These are phyloP conservation scores for Microctenopoma stevenorrisi DNA, from an alignment of 2,797 vertebrate species.

Conservation along the genomic window DNA sequence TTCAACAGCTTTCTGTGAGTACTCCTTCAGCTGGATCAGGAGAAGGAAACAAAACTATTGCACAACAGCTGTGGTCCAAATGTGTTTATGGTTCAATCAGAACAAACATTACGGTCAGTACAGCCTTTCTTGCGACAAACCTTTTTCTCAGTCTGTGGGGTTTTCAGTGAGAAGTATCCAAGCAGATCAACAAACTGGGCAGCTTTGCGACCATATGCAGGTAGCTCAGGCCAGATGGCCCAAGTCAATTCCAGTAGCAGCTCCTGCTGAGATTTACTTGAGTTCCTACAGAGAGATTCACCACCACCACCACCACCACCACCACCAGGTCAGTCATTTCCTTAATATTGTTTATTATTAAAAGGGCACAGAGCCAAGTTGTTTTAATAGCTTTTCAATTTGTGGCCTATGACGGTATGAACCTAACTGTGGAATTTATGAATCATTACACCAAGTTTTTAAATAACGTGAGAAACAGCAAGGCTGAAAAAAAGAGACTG, in stretches of 20 bases:
- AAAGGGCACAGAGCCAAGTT: too few species aligned
- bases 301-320: not conserved
- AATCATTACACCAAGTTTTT: too few species aligned
- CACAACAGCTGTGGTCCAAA: too few species aligned
- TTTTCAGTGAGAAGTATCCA: slow-evolving; percentile 98
- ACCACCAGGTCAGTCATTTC: not conserved
- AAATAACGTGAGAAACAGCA: too few species aligned
- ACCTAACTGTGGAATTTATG: too few species aligned
- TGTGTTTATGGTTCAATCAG: too few species aligned
- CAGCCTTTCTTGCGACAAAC: slow-evolving; percentile 63
- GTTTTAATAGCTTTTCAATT: too few species aligned
- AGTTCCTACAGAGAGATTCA: slow-evolving; percentile 85
- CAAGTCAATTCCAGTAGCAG: slow-evolving; percentile 96
- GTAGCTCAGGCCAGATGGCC: slow-evolving; percentile 99
- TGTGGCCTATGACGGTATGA: too few species aligned
- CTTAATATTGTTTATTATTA: not conserved
- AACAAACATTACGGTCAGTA: too few species aligned
- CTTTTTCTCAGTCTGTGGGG: slow-evolving; percentile 98
- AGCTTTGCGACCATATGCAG: slow-evolving; percentile 98
- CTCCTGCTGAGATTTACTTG: slow-evolving; percentile 96
- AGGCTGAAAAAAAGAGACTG: too few species aligned
- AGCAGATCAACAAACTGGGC: slow-evolving; percentile 98
- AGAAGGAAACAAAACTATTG: not conserved
- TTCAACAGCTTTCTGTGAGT: slow-evolving; percentile 98
- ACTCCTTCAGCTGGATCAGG: slow-evolving; percentile 91